Evolutionary conservation across 2,888 invertebrate genomes (phyloP).

Genomic region (Strigamia transsilvanica): DNA sequence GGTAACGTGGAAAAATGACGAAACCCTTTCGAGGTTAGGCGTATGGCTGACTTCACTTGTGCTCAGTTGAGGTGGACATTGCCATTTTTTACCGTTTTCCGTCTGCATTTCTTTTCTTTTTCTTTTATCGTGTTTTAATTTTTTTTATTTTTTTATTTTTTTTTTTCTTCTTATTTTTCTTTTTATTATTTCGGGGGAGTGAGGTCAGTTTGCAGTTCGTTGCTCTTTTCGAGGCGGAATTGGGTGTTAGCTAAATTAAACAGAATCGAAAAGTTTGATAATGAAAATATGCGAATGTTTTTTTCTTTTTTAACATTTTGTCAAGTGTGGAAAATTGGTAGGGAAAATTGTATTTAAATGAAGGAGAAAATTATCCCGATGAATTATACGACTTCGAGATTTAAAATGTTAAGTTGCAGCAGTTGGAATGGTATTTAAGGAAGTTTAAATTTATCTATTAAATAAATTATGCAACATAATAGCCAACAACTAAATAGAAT

Average conservation of each 20-base stretch:
- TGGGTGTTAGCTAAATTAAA: background rate
- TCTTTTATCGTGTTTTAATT: too few relatives aligned
- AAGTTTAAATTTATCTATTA: background rate
- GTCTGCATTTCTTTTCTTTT: background rate
- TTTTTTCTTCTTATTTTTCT: background rate
- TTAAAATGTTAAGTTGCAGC: background rate
- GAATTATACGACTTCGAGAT: background rate
- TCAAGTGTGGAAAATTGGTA: background rate
- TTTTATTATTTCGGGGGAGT: constrained; percentile 5
- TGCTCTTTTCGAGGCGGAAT: constrained; percentile 17
- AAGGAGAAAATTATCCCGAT: background rate
- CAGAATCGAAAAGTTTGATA: background rate
- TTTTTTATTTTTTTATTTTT: background rate
- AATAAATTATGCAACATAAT: constrained; percentile 26
- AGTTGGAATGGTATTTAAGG: background rate
- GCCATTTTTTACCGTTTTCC: constrained; percentile 49
- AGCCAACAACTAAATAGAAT: background rate
- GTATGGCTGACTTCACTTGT: constrained; percentile 46
- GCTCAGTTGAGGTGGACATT: constrained; percentile 32
- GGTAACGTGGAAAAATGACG: constrained; percentile 39
- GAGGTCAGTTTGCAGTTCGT: background rate
- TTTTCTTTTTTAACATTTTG: background rate
- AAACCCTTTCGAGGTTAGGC: constrained; percentile 49
- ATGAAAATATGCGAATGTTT: too few relatives aligned
- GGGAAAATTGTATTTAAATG: background rate